Percentiles rank a stretch among this genome's conserved stretches.
phyloP scores from a whole-genome alignment of 2,888 invertebrate species.

The Rhaphigaster nebulosa region DNA sequence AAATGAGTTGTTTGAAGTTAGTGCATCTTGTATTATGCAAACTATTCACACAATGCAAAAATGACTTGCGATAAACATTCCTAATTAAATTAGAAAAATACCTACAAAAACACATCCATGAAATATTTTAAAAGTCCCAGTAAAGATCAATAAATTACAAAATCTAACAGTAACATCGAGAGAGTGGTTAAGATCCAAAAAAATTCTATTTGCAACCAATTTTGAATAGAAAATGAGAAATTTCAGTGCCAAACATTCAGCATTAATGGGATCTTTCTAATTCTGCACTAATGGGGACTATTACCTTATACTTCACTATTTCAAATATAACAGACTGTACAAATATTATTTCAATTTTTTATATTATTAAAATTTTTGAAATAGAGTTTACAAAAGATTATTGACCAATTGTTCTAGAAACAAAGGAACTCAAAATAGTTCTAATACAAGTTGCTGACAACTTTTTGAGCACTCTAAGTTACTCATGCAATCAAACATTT shows the following conservation, averaged over 20 bases:
- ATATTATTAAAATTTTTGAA: neutral
- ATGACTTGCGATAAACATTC: too few relatives aligned
- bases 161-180: too few relatives aligned
- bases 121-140: too few relatives aligned
- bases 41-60: too few relatives aligned
- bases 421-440: neutral
- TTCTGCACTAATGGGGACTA: too few relatives aligned
- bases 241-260: neutral
- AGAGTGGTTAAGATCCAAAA: too few relatives aligned
- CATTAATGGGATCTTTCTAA: neutral
- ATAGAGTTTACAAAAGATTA: neutral
- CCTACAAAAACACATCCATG: too few relatives aligned
- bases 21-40: too few relatives aligned
- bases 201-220: neutral
- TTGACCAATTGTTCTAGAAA: neutral
- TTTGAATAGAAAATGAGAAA: neutral
- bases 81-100: too few relatives aligned
- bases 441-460: neutral
- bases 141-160: too few relatives aligned
- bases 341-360: neutral
- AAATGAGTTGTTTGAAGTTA: too few relatives aligned
- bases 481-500: neutral
- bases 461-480: neutral
- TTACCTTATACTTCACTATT: neutral
- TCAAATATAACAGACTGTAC: too few relatives aligned